These are phyloP conservation scores for Oscheius sp. DNA, from an alignment of 2,888 invertebrate genomes.

Conservation along the genomic window DNA sequence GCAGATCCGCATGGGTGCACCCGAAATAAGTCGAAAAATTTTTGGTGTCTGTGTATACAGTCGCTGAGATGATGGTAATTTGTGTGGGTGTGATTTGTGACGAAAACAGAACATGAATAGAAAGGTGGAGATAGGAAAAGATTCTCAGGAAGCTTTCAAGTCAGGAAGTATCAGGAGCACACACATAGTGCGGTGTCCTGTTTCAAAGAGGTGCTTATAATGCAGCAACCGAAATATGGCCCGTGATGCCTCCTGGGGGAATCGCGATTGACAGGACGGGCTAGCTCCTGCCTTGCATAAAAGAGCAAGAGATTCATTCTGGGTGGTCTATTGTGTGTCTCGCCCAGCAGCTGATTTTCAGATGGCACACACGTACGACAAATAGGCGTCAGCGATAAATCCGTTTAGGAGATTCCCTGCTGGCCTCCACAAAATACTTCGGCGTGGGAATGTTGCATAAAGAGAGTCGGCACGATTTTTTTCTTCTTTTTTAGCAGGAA, in stretches of 20 bases:
- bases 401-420: slow-evolving; percentile 29
- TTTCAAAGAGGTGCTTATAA: slow-evolving; percentile 1
- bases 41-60: neutral
- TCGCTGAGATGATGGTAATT: neutral
- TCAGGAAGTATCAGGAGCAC: slow-evolving; percentile 19
- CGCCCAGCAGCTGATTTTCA: slow-evolving; percentile 17
- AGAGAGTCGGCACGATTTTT: no score
- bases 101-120: neutral
- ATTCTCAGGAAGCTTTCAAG: slow-evolving; percentile 24
- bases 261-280: slow-evolving; percentile 21
- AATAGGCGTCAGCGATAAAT: slow-evolving; percentile 30
- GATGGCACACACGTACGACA: slow-evolving; percentile 13
- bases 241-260: slow-evolving; percentile 16
- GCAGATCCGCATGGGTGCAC: slow-evolving; percentile 26
- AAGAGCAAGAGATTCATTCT: neutral
- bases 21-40: slow-evolving; percentile 27
- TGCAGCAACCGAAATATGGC: neutral
- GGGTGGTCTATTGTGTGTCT: no score
- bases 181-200: slow-evolving; percentile 4
- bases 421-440: slow-evolving; percentile 22
- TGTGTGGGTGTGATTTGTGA: neutral
- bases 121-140: neutral
- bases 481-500: no score
- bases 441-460: slow-evolving; percentile 20
- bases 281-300: neutral